Conservation (phyloP, 2,888 invertebrate genomes). For the Polymixis flavicincta region DNA sequence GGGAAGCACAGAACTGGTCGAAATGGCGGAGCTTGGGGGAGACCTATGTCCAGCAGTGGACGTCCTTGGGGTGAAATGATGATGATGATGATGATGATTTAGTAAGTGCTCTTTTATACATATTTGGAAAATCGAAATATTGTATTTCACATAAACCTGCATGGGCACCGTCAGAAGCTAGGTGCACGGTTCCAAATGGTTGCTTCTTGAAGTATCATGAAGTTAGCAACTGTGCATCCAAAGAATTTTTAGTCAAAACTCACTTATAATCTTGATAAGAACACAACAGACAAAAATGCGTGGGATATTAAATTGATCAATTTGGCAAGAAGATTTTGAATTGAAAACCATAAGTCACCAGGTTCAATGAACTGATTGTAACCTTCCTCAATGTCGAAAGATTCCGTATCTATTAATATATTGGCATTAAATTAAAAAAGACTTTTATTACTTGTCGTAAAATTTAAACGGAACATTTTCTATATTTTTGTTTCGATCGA, state of each 20-base stretch:
- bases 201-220: too few relatives aligned
- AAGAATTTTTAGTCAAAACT: not conserved
- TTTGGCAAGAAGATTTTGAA: not conserved
- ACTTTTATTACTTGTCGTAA: conserved; percentile 35
- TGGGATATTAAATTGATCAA: not conserved
- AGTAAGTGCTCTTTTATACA: not conserved
- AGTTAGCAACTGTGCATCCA: not conserved
- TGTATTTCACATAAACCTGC: too few relatives aligned
- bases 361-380: conserved; percentile 45
- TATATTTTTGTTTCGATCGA: conserved; percentile 1
- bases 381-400: conserved; percentile 35
- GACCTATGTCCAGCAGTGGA: too few relatives aligned
- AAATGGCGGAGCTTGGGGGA: too few relatives aligned
- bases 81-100: not conserved
- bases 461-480: conserved; percentile 12
- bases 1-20: too few relatives aligned
- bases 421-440: conserved; percentile 18
- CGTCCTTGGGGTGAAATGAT: too few relatives aligned
- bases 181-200: too few relatives aligned
- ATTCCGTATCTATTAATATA: conserved; percentile 23
- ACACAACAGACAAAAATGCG: not conserved
- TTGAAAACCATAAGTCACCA: conserved; percentile 11
- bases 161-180: too few relatives aligned
- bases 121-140: too few relatives aligned
- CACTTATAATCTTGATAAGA: not conserved